phyloP scores from a whole-genome alignment of 1,140 invertebrate species.

The Tyrophagus putrescentiae region DNA sequence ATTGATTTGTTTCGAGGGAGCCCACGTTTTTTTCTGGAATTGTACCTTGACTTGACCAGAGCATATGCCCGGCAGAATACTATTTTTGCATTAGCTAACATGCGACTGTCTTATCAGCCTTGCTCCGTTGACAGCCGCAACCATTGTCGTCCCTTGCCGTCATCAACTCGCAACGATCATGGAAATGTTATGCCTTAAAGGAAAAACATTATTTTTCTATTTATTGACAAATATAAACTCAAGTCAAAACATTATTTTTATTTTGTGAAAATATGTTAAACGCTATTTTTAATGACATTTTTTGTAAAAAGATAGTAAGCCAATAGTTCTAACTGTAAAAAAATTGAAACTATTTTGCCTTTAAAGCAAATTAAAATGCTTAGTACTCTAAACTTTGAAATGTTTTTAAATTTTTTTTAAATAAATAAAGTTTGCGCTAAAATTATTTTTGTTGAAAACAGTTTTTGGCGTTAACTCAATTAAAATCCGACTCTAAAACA shows the following conservation, averaged over 20 bases:
- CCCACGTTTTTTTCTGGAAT: conserved; percentile 10
- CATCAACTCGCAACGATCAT: background rate
- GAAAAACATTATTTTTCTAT: background rate
- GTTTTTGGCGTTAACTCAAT: too few species aligned
- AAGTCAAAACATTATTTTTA: background rate
- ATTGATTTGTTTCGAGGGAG: background rate
- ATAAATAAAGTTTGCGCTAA: background rate
- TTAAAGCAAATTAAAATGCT: too few species aligned
- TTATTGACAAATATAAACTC: background rate
- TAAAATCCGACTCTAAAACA: too few species aligned
- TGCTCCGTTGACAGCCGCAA: background rate
- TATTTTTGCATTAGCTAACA: background rate
- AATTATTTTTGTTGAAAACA: too few species aligned
- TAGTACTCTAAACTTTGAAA: too few species aligned
- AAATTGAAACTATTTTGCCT: too few species aligned
- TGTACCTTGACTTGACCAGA: background rate
- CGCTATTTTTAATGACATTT: too few species aligned
- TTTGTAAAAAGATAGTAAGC: too few species aligned
- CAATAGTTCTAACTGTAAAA: too few species aligned
- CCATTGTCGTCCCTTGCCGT: background rate
- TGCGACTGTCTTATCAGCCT: background rate
- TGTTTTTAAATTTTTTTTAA: too few species aligned
- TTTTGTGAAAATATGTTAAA: background rate
- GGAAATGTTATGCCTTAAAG: background rate
- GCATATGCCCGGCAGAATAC: background rate